These are phyloP conservation scores for Lacerta bilineata DNA, from an alignment of 2,797 vertebrate genomes.

Conservation along the genomic window DNA sequence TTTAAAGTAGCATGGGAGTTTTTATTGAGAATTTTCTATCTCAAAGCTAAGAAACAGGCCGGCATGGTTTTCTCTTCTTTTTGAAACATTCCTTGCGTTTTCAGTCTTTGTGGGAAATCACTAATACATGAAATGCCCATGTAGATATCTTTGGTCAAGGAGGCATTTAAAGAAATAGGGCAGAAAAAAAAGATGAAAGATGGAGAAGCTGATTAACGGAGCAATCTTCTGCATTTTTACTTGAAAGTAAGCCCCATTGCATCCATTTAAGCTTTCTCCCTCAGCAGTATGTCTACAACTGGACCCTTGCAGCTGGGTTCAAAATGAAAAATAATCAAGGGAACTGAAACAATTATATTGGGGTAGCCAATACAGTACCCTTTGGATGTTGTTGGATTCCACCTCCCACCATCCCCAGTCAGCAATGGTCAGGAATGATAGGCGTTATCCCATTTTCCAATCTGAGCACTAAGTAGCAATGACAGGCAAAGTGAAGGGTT, in stretches of 20 bases:
- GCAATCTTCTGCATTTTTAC: too few relatives aligned
- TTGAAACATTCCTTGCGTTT: background rate
- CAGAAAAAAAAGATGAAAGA: background rate
- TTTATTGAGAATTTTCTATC: slow-evolving; percentile 69
- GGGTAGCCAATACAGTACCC: too few relatives aligned
- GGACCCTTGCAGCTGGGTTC: background rate
- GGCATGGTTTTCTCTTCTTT: background rate
- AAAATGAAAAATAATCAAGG: background rate
- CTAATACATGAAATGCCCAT: background rate
- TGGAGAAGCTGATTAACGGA: background rate
- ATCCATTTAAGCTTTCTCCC: too few relatives aligned
- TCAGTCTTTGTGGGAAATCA: background rate
- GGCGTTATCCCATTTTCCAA: background rate
- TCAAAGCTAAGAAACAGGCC: slow-evolving; percentile 47
- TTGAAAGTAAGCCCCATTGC: too few relatives aligned
- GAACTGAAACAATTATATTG: background rate
- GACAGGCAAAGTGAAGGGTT: background rate
- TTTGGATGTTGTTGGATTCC: too few relatives aligned
- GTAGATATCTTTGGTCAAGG: background rate
- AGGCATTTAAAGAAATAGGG: background rate
- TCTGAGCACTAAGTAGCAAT: background rate
- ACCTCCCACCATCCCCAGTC: too few relatives aligned
- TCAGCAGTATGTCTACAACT: background rate
- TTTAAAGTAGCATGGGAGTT: slow-evolving; percentile 33
- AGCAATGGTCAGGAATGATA: too few relatives aligned